These are phyloP conservation scores for Trichogramma pretiosum DNA, from an alignment of 1,140 invertebrate genomes.

Conservation along the genomic window DNA sequence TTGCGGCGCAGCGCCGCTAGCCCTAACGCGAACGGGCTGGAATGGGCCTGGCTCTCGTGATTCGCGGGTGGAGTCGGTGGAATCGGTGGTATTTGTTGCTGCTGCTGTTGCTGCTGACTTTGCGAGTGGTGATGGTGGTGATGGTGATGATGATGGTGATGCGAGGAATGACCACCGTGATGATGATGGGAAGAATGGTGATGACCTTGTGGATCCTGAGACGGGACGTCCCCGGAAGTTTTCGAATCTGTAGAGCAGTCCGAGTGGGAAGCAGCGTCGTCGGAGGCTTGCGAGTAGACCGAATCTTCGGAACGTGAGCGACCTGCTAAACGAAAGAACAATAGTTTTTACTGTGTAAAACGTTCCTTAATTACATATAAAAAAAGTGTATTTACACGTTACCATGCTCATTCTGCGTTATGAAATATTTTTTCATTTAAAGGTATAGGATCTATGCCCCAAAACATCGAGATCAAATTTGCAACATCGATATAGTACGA, in stretches of 20 bases:
- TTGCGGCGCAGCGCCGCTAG: constrained; percentile 64
- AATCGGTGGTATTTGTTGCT: constrained; percentile 26
- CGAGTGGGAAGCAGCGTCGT: constrained; percentile 37
- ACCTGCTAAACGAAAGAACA: no score
- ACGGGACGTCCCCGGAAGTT: constrained; percentile 34
- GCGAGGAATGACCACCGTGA: constrained; percentile 19
- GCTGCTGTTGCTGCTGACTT: constrained; percentile 21
- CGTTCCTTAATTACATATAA: no score
- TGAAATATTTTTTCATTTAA: no score
- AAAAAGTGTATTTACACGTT: no score
- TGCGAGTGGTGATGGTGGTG: constrained; percentile 23
- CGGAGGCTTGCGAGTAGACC: constrained; percentile 52
- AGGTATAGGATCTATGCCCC: no score
- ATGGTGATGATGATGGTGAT: constrained; percentile 20
- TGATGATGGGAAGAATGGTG: constrained; percentile 24
- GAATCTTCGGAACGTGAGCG: constrained; percentile 66
- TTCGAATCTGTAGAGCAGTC: constrained; percentile 41
- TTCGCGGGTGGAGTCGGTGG: constrained; percentile 20
- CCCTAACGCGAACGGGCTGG: constrained; percentile 29
- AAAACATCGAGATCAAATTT: no score
- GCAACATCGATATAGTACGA: no score
- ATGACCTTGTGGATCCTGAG: constrained; percentile 27
- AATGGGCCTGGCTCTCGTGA: constrained; percentile 34
- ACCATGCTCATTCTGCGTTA: no score
- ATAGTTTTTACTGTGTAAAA: no score